phyloP scores from a whole-genome alignment of 2,797 vertebrate genomes.

The Uromys caudimaculatus region DNA sequence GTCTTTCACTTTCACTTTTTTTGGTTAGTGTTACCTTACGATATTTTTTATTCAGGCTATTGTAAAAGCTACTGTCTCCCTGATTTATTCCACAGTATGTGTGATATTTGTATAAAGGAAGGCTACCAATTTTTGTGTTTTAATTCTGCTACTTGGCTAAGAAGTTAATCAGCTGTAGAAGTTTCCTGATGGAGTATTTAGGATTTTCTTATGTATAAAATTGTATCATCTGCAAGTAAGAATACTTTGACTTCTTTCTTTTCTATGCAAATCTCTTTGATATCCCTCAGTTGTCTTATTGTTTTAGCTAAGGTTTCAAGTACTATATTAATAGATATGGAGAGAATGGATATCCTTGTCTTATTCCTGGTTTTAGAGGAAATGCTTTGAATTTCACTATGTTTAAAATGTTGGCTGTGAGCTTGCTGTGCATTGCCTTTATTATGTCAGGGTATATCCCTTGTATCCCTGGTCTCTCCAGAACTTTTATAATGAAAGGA shows the following conservation, averaged over 20 bases:
- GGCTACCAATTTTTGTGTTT: background rate
- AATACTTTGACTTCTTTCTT: background rate
- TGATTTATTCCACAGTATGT: background rate
- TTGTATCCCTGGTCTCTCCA: background rate
- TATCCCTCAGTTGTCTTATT: background rate
- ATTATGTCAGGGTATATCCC: background rate
- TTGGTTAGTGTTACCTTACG: background rate
- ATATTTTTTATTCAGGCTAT: background rate
- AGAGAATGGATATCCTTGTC: background rate
- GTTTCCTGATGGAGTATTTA: background rate
- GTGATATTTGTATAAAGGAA: background rate
- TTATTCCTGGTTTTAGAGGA: background rate
- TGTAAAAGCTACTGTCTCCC: background rate
- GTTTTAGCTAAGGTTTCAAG: background rate
- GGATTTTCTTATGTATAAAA: background rate
- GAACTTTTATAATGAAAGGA: background rate
- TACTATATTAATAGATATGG: background rate
- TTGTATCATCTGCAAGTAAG: background rate
- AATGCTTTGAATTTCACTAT: background rate
- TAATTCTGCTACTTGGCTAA: background rate
- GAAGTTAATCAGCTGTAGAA: background rate
- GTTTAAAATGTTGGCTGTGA: background rate
- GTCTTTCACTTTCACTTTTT: background rate
- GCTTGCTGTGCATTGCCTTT: background rate
- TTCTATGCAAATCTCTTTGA: background rate